Conservation (phyloP, 1,140 invertebrate genomes). For the Nasonia giraulti region DNA sequence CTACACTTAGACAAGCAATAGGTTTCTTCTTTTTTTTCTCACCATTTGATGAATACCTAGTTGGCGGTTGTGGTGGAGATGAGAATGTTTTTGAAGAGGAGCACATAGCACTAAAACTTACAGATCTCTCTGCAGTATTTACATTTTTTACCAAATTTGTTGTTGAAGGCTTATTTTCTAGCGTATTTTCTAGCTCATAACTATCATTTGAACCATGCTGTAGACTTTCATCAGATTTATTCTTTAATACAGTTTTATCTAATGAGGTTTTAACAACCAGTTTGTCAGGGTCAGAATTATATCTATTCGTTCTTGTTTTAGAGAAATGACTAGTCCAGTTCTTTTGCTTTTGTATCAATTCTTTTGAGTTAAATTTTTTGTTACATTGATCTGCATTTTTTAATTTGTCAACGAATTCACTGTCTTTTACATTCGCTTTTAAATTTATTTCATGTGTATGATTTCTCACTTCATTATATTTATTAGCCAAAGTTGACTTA, state of each 20-base stretch:
- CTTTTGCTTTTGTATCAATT: constrained; percentile 90
- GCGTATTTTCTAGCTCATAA: background rate
- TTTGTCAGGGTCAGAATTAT: constrained; percentile 79
- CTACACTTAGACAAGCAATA: constrained; percentile 59
- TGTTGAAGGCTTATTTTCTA: constrained; percentile 39
- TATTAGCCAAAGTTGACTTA: constrained; percentile 58
- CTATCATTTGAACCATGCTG: background rate
- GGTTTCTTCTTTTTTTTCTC: constrained; percentile 63
- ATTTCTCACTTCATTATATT: constrained; percentile 58
- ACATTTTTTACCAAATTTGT: constrained; percentile 53
- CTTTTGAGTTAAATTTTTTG: constrained; percentile 86
- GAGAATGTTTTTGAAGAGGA: constrained; percentile 59
- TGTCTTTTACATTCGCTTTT: constrained; percentile 70
- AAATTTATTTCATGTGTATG: constrained; percentile 58
- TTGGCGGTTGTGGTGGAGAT: constrained; percentile 66
- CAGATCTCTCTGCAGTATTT: constrained; percentile 64
- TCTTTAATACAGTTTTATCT: constrained; percentile 62
- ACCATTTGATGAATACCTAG: constrained; percentile 64
- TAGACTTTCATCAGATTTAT: background rate
- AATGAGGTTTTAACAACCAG: constrained; percentile 69
- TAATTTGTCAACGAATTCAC: constrained; percentile 75
- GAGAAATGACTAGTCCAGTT: constrained; percentile 94
- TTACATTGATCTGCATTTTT: constrained; percentile 86
- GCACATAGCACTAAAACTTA: constrained; percentile 67
- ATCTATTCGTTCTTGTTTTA: constrained; percentile 80